Conservation (phyloP, 2,113 vertebrate genomes). For the Pangasianodon gigas region DNA sequence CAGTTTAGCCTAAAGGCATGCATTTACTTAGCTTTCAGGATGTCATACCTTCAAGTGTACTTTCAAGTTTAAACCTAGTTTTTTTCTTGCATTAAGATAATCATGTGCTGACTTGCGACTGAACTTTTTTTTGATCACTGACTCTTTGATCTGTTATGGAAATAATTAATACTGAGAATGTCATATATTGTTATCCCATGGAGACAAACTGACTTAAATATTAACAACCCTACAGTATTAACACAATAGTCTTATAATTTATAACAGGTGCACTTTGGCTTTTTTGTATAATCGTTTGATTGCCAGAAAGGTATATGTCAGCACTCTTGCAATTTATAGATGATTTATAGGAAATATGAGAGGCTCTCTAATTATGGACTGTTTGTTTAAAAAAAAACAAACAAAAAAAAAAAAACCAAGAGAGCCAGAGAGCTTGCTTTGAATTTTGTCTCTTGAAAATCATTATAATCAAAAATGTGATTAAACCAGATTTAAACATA, state of each 20-base stretch:
- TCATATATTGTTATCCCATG: background rate
- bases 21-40: background rate
- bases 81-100: constrained; percentile 7
- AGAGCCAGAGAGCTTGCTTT: background rate
- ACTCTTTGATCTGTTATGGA: constrained; percentile 18
- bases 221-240: background rate
- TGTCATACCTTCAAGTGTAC: background rate
- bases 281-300: background rate
- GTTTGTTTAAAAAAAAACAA: too few species aligned
- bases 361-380: background rate
- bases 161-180: background rate
- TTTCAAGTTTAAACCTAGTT: background rate
- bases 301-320: background rate
- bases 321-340: background rate
- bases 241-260: background rate
- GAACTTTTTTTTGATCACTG: background rate
- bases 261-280: background rate
- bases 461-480: background rate
- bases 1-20: background rate
- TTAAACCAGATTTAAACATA: background rate
- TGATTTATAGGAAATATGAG: background rate
- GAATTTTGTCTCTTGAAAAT: background rate
- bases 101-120: background rate
- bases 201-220: background rate
- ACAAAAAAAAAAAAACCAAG: background rate